Conservation (phyloP, 2,888 invertebrate genomes). For the Clistopyga incitator region DNA sequence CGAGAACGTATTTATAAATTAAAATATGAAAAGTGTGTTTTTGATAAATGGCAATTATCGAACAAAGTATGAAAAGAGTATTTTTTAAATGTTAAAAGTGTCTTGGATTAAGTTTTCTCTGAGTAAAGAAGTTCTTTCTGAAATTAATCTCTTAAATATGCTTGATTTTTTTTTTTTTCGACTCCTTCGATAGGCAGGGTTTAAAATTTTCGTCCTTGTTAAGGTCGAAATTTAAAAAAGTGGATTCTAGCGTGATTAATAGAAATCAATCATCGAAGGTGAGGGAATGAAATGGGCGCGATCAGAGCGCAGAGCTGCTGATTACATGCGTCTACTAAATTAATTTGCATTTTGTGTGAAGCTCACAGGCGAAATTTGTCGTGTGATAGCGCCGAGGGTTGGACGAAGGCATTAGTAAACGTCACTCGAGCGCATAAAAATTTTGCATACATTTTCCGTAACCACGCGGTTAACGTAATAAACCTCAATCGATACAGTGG, state of each 20-base stretch:
- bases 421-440: conserved; percentile 67
- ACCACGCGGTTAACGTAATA: conserved; percentile 15
- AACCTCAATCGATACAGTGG: conserved; percentile 57
- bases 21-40: too few species aligned
- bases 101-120: not conserved
- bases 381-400: conserved; percentile 56
- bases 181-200: not conserved
- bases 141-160: not conserved
- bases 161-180: not conserved
- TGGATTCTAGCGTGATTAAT: conserved; percentile 61
- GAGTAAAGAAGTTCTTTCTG: not conserved
- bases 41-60: too few species aligned
- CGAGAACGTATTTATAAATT: too few species aligned
- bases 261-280: conserved; percentile 70
- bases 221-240: conserved; percentile 47
- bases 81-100: too few species aligned
- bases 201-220: conserved; percentile 8
- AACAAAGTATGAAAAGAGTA: too few species aligned
- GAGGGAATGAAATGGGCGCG: conserved; percentile 42
- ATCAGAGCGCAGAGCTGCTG: conserved; percentile 3
- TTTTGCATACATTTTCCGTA: conserved; percentile 68
- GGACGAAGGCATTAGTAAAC: conserved; percentile 66
- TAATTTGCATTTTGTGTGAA: conserved; percentile 69
- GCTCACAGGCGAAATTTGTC: conserved; percentile 22
- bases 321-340: conserved; percentile 63